These are phyloP conservation scores for Cryptus viduatorius DNA, from an alignment of 2,888 invertebrate genomes.

Conservation along the genomic window DNA sequence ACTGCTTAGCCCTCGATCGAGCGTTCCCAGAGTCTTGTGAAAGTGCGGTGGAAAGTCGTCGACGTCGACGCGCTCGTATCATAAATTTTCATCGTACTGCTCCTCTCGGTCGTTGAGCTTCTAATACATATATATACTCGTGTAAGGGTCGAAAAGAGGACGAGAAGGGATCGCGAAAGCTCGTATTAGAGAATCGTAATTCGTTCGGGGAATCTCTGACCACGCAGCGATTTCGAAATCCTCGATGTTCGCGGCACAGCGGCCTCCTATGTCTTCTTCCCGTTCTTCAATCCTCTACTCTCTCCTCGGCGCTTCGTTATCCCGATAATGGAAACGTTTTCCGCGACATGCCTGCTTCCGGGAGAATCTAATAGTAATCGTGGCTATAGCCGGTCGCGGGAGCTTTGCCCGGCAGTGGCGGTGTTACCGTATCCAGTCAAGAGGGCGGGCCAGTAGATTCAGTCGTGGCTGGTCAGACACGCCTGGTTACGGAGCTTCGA, in stretches of 20 bases:
- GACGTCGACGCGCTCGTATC: conserved; percentile 18
- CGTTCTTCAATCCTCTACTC: conserved; percentile 4
- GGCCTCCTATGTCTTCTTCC: conserved; percentile 11
- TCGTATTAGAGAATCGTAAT: conserved; percentile 48
- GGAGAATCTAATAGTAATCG: conserved; percentile 50
- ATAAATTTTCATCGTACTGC: conserved; percentile 60
- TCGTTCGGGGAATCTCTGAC: conserved; percentile 63
- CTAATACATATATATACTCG: conserved; percentile 1
- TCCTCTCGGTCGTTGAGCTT: conserved; percentile 50
- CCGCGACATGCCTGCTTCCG: conserved; percentile 26
- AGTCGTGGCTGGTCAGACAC: conserved; percentile 57
- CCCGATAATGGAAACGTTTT: conserved; percentile 56
- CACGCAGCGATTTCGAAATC: conserved; percentile 66
- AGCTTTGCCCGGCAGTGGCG: neutral
- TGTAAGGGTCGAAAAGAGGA: neutral
- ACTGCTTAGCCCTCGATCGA: conserved; percentile 13
- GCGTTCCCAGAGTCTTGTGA: neutral
- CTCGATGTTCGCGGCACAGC: conserved; percentile 38
- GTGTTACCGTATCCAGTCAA: neutral
- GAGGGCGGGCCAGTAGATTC: conserved; percentile 49
- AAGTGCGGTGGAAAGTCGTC: conserved; percentile 5
- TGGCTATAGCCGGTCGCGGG: neutral
- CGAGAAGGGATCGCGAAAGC: neutral
- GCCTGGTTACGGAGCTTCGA: neutral
- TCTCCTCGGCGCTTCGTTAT: conserved; percentile 47